Evolutionary conservation across 2,113 vertebrate genomes (phyloP).

Genomic region (Pterocles orientalis): DNA sequence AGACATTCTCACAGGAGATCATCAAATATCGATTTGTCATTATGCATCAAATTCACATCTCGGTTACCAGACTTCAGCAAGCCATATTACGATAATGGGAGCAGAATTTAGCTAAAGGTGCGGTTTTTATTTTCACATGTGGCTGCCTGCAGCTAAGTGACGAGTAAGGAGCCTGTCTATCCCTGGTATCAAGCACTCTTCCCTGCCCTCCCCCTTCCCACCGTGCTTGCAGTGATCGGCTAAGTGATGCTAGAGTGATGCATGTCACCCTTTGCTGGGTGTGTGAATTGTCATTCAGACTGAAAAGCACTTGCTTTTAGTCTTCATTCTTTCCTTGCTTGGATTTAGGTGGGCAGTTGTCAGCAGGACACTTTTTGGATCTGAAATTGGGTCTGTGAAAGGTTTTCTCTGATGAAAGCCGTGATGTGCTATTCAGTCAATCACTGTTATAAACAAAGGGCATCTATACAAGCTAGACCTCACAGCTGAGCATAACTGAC

Average conservation of each 20-base stretch:
- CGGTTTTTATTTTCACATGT: not conserved
- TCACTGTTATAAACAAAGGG: slow-evolving; percentile 3
- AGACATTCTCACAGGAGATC: not conserved
- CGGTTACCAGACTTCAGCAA: not conserved
- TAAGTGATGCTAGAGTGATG: not conserved
- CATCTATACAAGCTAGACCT: not conserved
- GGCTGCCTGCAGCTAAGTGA: not conserved
- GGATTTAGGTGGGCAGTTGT: slow-evolving; percentile 25
- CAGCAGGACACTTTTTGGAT: slow-evolving; percentile 7
- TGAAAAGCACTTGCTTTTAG: not conserved
- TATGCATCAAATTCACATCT: not conserved
- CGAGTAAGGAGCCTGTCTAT: not conserved
- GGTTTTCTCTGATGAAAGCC: slow-evolving; percentile 7
- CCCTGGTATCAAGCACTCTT: fast-evolving
- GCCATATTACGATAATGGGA: not conserved
- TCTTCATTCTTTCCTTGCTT: slow-evolving; percentile 12
- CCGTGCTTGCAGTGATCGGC: fast-evolving
- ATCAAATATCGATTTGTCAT: not conserved
- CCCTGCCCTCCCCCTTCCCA: not conserved
- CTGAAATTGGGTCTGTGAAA: not conserved
- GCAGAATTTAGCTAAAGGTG: not conserved
- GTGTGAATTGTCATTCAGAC: not conserved
- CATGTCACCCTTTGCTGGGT: not conserved
- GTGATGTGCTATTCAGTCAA: not conserved
- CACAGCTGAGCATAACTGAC: not conserved